These are phyloP conservation scores for Peromyscus polionotus DNA, from an alignment of 2,113 vertebrate genomes.

Conservation along the genomic window DNA sequence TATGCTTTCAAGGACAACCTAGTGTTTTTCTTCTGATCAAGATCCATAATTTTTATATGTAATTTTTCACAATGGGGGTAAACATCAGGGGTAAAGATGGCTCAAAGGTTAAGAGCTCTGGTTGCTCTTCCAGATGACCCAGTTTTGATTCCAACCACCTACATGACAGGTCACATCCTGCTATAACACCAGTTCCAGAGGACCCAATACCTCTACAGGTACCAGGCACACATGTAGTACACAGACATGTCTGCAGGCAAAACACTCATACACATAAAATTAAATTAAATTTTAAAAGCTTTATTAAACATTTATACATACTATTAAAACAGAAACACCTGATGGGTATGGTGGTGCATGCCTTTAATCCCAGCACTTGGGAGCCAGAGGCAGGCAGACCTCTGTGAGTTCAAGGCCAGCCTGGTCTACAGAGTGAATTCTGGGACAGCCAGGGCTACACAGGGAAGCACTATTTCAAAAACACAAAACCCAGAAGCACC, in stretches of 20 bases:
- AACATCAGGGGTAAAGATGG: not conserved
- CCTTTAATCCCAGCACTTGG: not conserved
- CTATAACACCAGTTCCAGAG: not conserved
- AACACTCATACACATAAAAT: not conserved
- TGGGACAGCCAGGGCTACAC: not conserved
- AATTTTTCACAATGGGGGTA: conserved; percentile 24
- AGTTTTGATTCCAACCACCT: not conserved
- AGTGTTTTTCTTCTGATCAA: not conserved
- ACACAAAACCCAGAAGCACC: not conserved
- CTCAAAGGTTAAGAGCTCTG: not conserved
- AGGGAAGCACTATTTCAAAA: not conserved
- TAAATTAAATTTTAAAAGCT: not conserved
- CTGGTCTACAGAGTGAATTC: not conserved
- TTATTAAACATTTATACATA: not conserved
- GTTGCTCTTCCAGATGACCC: not conserved
- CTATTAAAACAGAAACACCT: conserved; percentile 36
- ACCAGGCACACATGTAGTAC: not conserved
- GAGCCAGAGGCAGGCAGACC: not conserved
- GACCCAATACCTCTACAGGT: not conserved
- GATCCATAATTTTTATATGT: conserved; percentile 37
- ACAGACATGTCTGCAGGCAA: not conserved
- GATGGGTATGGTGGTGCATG: not conserved
- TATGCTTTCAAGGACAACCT: not conserved
- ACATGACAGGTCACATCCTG: not conserved
- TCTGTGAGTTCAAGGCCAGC: not conserved